A percentile compares a stretch with the other conserved stretches of the same genome.
Evolutionary conservation across 2,113 vertebrate genomes (phyloP).

Genomic region (Carassius gibelio): DNA sequence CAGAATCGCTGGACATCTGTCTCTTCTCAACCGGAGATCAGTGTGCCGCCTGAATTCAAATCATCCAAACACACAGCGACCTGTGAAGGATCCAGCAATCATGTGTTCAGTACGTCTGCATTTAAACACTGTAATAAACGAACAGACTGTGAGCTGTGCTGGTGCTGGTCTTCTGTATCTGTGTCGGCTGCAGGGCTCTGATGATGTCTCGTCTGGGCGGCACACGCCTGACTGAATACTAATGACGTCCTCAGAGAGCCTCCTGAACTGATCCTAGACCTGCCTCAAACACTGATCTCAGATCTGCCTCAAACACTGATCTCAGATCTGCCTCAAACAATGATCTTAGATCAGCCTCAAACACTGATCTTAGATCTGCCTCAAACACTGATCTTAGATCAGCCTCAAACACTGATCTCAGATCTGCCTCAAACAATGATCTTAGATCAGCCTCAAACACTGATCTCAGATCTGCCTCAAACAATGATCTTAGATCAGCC

Average conservation of each 20-base stretch:
- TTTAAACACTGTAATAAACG: background rate
- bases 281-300: conserved; percentile 23
- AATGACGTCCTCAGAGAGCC: conserved; percentile 73
- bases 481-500: no score
- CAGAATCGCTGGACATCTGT: conserved; percentile 72
- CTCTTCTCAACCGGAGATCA: conserved; percentile 35
- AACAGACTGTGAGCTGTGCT: background rate
- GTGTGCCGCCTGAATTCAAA: conserved; percentile 2
- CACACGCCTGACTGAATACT: conserved; percentile 95
- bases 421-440: no score
- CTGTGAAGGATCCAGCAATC: background rate
- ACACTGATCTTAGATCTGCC: no score
- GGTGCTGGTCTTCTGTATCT: no score
- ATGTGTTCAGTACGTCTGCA: background rate
- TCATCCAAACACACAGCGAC: conserved; percentile 48
- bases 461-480: no score
- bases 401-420: no score
- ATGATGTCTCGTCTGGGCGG: conserved; percentile 82
- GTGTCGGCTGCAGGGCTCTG: no score
- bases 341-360: no score
- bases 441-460: no score
- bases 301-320: conserved; percentile 37
- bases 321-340: no score
- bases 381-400: no score
- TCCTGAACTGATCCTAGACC: background rate